These are phyloP conservation scores for Formicarius rufipectus DNA, from an alignment of 2,113 vertebrate genomes.

Conservation along the genomic window DNA sequence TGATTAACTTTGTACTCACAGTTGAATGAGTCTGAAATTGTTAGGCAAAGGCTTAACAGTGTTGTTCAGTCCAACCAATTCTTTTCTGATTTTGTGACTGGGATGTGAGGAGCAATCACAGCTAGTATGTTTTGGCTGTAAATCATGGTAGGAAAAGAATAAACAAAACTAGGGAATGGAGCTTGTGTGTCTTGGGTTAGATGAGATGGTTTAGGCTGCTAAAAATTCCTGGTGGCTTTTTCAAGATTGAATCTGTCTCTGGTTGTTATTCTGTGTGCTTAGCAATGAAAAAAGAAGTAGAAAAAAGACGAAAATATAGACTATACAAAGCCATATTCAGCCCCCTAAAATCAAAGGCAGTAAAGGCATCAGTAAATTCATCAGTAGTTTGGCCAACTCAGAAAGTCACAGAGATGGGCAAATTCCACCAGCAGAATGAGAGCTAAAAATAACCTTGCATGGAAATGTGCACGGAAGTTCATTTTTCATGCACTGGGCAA, in stretches of 20 bases:
- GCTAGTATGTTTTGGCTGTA: slow-evolving; percentile 47
- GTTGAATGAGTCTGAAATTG: neutral
- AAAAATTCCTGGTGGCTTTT: slow-evolving; percentile 73
- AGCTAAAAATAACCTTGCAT: slow-evolving; percentile 43
- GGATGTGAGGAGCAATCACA: slow-evolving; percentile 17
- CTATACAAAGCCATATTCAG: neutral
- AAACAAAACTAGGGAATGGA: slow-evolving; percentile 5
- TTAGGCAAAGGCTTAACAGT: neutral
- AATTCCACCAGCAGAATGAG: slow-evolving; percentile 25
- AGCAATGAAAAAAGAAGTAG: slow-evolving; percentile 57
- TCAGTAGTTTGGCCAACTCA: slow-evolving; percentile 37
- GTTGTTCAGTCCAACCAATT: neutral
- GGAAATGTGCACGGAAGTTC: neutral
- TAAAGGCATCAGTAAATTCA: slow-evolving; percentile 56
- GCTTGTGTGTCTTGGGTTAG: slow-evolving; percentile 47
- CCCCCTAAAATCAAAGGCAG: slow-evolving; percentile 57
- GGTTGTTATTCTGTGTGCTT: slow-evolving; percentile 58
- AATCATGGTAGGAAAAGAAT: slow-evolving; percentile 26
- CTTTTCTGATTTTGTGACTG: slow-evolving; percentile 15
- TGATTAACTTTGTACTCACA: neutral
- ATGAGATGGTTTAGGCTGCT: slow-evolving; percentile 26
- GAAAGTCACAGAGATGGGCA: slow-evolving; percentile 37
- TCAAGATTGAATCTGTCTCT: slow-evolving; percentile 68
- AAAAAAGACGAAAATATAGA: slow-evolving; percentile 54
- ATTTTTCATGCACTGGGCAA: neutral